A percentile compares a stretch with the other conserved stretches of the same genome.
Conservation (phyloP, 2,797 vertebrate genomes). For the Mastacembelus armatus region DNA sequence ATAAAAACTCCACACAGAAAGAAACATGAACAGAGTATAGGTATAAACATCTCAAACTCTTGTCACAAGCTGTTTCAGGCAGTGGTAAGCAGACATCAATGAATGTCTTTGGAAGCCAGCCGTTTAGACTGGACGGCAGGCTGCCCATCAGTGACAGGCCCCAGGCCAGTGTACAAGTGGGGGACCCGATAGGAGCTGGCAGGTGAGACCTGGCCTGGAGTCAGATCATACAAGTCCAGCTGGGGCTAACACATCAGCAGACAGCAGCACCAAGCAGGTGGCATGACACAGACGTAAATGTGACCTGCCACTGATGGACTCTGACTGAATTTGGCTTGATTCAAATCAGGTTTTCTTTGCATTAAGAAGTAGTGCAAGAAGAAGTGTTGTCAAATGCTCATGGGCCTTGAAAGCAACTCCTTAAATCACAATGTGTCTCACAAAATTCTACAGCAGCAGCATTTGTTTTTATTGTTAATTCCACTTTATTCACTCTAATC, state of each 20-base stretch:
- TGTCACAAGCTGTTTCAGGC: conserved; percentile 75
- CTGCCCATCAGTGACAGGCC: conserved; percentile 81
- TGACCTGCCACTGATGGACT: conserved; percentile 76
- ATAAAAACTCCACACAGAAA: conserved; percentile 53
- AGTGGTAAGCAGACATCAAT: conserved; percentile 56
- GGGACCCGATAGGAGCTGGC: conserved; percentile 82
- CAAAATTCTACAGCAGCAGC: neutral
- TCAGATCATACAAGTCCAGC: conserved; percentile 81
- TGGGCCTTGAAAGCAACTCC: conserved; percentile 14
- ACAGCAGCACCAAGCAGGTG: conserved; percentile 75
- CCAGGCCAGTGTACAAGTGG: conserved; percentile 70
- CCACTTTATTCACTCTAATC: neutral
- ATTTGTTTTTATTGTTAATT: neutral
- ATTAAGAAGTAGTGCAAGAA: conserved; percentile 30
- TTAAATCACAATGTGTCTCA: neutral
- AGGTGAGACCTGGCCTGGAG: conserved; percentile 86
- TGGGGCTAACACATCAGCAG: conserved; percentile 78
- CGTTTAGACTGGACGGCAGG: conserved; percentile 77
- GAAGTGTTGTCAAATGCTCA: conserved; percentile 37
- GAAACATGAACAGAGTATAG: conserved; percentile 31
- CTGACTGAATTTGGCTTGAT: conserved; percentile 58
- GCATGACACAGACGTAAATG: conserved; percentile 75
- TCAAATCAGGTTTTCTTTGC: conserved; percentile 66
- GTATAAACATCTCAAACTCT: conserved; percentile 63
- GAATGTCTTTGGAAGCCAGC: conserved; percentile 73